These are phyloP conservation scores for Neopipo cinnamomea DNA, from an alignment of 2,113 vertebrate species.

Conservation along the genomic window DNA sequence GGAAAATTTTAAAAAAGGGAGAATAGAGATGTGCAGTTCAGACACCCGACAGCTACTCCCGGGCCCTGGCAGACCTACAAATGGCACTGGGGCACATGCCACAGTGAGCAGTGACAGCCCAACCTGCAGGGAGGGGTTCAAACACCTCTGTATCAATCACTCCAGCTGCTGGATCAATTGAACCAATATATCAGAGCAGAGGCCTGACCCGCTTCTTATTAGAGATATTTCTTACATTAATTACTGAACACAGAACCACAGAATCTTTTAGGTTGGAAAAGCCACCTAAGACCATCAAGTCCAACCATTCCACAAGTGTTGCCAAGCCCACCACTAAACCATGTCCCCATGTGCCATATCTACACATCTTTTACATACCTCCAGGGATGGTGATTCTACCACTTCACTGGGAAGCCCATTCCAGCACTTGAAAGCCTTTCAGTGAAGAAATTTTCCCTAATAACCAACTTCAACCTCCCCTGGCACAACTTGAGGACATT, in stretches of 20 bases:
- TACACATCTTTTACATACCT: background rate
- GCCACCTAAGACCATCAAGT: accelerated
- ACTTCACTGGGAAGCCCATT: background rate
- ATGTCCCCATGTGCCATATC: background rate
- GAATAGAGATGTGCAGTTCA: background rate
- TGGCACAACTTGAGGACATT: background rate
- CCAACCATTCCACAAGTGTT: background rate
- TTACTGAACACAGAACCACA: background rate
- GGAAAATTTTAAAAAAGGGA: background rate
- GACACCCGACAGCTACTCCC: background rate
- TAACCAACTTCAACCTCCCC: background rate
- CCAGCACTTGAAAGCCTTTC: background rate
- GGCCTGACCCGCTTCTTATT: background rate
- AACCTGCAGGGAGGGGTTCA: background rate
- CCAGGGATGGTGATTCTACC: background rate
- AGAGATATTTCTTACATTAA: background rate
- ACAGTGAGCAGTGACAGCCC: background rate
- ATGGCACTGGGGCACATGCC: accelerated
- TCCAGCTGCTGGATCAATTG: background rate
- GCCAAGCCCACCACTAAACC: background rate
- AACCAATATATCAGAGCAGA: background rate
- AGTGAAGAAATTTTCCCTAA: background rate
- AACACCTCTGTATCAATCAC: background rate
- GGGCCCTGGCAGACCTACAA: background rate
- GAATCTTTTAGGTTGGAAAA: background rate